Evolutionary conservation across 1,140 invertebrate genomes (phyloP), one percentile per base, ranked within the genome.

Genomic region (Eumaeus atala): DNA sequence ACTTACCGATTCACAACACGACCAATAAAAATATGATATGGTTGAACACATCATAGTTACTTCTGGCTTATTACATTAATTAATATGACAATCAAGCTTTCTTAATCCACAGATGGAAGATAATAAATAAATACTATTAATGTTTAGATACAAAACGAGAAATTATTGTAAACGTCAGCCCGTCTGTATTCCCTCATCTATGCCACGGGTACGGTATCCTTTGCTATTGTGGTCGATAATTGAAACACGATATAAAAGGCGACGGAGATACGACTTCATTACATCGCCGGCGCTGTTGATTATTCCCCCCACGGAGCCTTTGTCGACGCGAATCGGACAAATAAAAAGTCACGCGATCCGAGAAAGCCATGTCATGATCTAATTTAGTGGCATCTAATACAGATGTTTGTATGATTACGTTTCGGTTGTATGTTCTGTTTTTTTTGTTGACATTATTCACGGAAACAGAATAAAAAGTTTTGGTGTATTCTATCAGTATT

Each of bases 181-280:
- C 8, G 9, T 38, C 12, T 48, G 50, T 54, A 57, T 11, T 55
- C 36, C 40, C n/a, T 70, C 64, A 54, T 72, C 64, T 60, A 51
- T 72, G 67, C 35, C 48, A 59, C 60, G 56, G 63, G 56, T 63
- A 62, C 55, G 51, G 59, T 64, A 72, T 64, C 64, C 67, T 67
- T 73, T 67, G 55, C 70, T 70, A 72, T 78, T 79, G 71, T 70
- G 47, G 68, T 65, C 47, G 37, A 61, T 76, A 75, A 82, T 78
- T 82, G 67, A 75, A 71, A 67, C 28, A 57, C 37, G 48, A 47
- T 54, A 72, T 58, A 77, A 82, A 76, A 67, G 60, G 48, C 44
- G 35, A 51, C 58, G 61, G 18, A 55, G 66, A 37, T 53, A 75
- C 63, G 62, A 67, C 72, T 77, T 69, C 68, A 80, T 82, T 74